Base-by-base conservation (phyloP, 2,888 invertebrate genomes). In the Geophilus truncorum region DNA sequence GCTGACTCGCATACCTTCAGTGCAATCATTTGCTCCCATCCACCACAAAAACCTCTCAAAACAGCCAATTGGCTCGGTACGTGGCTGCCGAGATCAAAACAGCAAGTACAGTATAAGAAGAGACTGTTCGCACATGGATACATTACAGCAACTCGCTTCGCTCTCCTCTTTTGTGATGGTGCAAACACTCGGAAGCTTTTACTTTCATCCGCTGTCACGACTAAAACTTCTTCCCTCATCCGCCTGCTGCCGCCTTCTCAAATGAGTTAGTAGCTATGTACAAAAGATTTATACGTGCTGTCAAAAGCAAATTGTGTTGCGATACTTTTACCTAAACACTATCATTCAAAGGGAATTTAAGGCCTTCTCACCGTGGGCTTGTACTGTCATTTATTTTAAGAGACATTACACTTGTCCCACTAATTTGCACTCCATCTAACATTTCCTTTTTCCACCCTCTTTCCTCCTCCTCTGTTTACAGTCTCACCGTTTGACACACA, bases 401-500 rank as follows among this genome's bases (percentile, higher is more conserved):
- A 45, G 45, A 45, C 45, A 45, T 45, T 45, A 45, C 45, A 45
- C 45, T 18, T 45, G 45, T 45, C 45, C 45, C 45, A 45, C 45
- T 45, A 45, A 45, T 45, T 45, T 45, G 45, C 45, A 45, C 45
- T 45, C 45, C 45, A 45, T 45, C 77, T 77, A 77, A 28, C 77
- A 77, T 34, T 77, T 36, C 32, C 32, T 77, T 77, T 77, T 77
- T 30, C 77, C 77, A 34, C 28, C 23, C 75, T 75, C 75, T 75
- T 75, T 77, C 30, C 36, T 77, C 77, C 36, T 77, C 75, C 32
- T 77, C 28, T 77, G 34, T 36, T 77, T 77, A 25, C 77, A 77
- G 32, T 28, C 77, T 77, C 36, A 30, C n/a, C 32, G 30, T 28
- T 75, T 75, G 32, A 75, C 75, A 70, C 34, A 34, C 40, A 45